phyloP scores from a whole-genome alignment of 2,113 vertebrate species.

The Microcebus tavaratra region DNA sequence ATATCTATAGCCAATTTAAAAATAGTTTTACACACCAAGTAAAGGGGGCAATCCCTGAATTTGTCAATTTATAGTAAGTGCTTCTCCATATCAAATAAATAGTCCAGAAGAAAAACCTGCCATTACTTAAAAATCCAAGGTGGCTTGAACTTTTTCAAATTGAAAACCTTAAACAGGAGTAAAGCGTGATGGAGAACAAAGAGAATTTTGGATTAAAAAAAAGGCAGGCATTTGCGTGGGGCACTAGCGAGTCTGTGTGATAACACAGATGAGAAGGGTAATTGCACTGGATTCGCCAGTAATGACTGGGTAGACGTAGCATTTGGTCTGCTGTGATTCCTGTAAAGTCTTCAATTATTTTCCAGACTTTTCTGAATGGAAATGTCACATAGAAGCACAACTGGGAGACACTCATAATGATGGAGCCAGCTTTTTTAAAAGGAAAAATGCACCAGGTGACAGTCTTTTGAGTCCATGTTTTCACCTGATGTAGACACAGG shows the following conservation, averaged over 20 bases:
- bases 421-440: not conserved
- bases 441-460: not conserved
- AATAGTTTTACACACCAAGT: not conserved
- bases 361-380: conserved; percentile 48
- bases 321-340: not conserved
- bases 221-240: not conserved
- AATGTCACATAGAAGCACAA: not conserved
- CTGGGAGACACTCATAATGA: not conserved
- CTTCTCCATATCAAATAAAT: conserved; percentile 11
- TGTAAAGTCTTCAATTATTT: conserved; percentile 34
- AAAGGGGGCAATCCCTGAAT: not conserved
- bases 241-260: not conserved
- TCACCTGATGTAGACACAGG: not conserved
- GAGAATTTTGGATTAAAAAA: conserved; percentile 9
- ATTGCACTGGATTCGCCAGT: not conserved
- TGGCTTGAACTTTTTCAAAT: conserved; percentile 7
- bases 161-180: not conserved
- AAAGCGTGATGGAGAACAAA: not conserved
- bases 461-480: not conserved
- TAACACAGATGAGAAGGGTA: not conserved
- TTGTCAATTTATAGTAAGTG: conserved; percentile 5
- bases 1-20: conserved; percentile 2
- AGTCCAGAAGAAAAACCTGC: not conserved
- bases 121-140: conserved; percentile 38
- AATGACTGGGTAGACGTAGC: not conserved